These are phyloP conservation scores for Barypeithes pellucidus DNA, from an alignment of 2,888 invertebrate genomes.

Conservation along the genomic window DNA sequence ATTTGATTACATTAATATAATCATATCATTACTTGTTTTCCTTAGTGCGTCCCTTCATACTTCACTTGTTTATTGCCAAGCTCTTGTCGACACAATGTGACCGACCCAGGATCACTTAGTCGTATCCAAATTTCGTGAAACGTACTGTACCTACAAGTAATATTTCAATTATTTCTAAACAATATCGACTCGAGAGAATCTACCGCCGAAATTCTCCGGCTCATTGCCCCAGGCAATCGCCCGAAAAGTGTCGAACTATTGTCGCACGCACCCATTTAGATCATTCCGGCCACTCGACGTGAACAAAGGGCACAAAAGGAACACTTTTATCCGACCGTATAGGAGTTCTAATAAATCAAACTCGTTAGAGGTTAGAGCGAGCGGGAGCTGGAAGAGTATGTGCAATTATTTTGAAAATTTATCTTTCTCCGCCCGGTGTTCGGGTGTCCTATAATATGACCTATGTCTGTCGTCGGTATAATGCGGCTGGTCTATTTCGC, in stretches of 20 bases:
- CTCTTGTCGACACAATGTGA: no score
- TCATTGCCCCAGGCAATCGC: slow-evolving; percentile 43
- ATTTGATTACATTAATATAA: no score
- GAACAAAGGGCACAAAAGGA: slow-evolving; percentile 58
- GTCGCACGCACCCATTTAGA: slow-evolving; percentile 56
- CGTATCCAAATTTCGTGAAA: no score
- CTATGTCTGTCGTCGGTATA: no score
- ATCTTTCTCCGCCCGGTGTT: no score
- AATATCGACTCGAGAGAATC: slow-evolving; percentile 5
- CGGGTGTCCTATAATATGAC: no score
- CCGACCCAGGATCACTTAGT: no score
- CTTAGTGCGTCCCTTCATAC: no score
- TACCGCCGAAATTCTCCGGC: slow-evolving; percentile 40
- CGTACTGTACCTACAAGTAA: no score
- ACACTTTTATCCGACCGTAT: slow-evolving; percentile 50
- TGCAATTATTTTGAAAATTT: neutral
- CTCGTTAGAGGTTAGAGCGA: slow-evolving; percentile 10
- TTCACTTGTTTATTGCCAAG: no score
- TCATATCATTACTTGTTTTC: no score
- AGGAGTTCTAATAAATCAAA: slow-evolving; percentile 56
- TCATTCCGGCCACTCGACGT: slow-evolving; percentile 58
- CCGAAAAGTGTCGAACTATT: slow-evolving; percentile 55
- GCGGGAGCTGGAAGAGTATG: slow-evolving; percentile 14
- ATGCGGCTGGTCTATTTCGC: no score
- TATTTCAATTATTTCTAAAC: slow-evolving; percentile 13